Evolutionary conservation across 2,888 invertebrate species (phyloP).

Genomic region (Notodonta ziczac): DNA sequence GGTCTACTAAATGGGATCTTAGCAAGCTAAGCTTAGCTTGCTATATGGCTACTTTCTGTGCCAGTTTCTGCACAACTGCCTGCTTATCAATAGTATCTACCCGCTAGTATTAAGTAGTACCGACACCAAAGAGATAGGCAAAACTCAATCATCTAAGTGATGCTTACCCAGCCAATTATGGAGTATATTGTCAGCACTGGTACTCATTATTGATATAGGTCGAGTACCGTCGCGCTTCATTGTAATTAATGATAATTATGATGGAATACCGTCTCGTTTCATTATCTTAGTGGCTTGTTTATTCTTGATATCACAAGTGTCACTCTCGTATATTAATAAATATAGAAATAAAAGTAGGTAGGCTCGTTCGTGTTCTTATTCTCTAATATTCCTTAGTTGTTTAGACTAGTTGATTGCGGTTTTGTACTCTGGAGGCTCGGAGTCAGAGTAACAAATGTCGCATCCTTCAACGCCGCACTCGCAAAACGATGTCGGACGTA

Average conservation of each 20-base stretch:
- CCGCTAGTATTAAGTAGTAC: no score
- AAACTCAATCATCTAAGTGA: neutral
- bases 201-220: constrained; percentile 53
- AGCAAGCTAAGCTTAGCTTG: no score
- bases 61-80: no score
- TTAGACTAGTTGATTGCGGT: constrained; percentile 70
- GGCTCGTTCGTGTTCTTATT: constrained; percentile 24
- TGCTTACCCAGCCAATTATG: neutral
- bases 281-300: constrained; percentile 66
- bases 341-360: constrained; percentile 31
- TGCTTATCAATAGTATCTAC: no score
- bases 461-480: constrained; percentile 93
- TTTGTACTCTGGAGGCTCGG: constrained; percentile 75
- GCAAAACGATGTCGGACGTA: constrained; percentile 89
- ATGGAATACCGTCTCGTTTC: constrained; percentile 56
- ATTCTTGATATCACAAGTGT: constrained; percentile 60
- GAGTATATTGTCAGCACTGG: neutral
- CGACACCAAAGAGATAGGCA: no score
- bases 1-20: no score
- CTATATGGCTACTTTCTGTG: no score
- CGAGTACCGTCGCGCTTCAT: constrained; percentile 59
- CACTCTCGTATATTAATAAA: constrained; percentile 34
- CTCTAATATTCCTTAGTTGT: constrained; percentile 30
- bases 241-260: constrained; percentile 67
- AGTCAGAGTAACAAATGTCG: constrained; percentile 83